Evolutionary conservation across 2,888 invertebrate species (phyloP).

Genomic region (Cephus spinipes): DNA sequence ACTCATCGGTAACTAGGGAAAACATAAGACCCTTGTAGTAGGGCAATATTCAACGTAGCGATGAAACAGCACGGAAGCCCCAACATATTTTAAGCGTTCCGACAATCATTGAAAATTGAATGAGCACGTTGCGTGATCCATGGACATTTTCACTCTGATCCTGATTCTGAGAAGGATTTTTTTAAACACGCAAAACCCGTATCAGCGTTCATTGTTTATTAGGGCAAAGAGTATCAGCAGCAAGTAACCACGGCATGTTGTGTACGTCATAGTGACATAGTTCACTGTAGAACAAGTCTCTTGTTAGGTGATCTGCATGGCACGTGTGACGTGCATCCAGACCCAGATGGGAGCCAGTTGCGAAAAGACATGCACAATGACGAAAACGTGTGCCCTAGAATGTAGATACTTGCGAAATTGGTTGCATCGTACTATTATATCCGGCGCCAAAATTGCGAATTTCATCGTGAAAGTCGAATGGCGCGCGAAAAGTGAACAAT

Average conservation of each 20-base stretch:
- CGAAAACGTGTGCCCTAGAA: constrained; percentile 46
- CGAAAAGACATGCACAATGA: constrained; percentile 35
- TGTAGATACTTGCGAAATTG: constrained; percentile 34
- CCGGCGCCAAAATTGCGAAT: not conserved
- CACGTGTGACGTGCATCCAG: constrained; percentile 24
- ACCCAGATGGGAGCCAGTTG: constrained; percentile 29
- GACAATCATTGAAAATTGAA: not conserved
- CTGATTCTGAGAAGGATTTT: not conserved
- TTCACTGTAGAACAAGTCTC: not conserved
- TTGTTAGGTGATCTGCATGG: not conserved
- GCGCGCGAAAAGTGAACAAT: not conserved
- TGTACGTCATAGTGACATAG: not conserved
- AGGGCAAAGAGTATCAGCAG: not conserved
- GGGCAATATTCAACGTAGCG: not conserved
- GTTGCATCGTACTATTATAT: constrained; percentile 2
- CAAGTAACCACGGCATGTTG: not conserved
- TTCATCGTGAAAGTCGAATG: not conserved
- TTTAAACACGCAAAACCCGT: not conserved
- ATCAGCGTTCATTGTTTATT: constrained; percentile 23
- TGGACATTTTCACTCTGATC: not conserved
- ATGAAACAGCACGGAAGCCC: not conserved
- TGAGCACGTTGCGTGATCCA: not conserved
- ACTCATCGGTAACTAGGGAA: not conserved
- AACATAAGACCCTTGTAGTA: not conserved
- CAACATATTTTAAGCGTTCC: not conserved